These are phyloP conservation scores for Eudyptes chrysolophus DNA, from an alignment of 2,113 vertebrate genomes.

Conservation along the genomic window DNA sequence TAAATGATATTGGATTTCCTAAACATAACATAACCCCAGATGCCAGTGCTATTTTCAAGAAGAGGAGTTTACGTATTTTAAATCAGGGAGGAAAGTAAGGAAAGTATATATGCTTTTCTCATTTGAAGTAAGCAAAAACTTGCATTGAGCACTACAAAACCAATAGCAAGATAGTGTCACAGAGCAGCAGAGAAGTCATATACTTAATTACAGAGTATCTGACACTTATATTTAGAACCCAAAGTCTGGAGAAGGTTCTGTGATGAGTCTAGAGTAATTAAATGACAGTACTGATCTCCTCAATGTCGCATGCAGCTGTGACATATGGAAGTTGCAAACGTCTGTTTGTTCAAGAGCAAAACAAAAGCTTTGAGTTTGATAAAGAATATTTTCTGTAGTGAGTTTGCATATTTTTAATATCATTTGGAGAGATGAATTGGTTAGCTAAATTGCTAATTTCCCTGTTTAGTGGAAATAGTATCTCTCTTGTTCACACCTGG, in stretches of 20 bases:
- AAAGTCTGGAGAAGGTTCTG: not conserved
- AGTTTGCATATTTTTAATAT: not conserved
- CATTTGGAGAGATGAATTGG: not conserved
- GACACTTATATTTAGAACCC: not conserved
- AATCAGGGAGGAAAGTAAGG: not conserved
- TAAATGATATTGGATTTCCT: not conserved
- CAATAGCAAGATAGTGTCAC: not conserved
- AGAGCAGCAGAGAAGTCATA: not conserved
- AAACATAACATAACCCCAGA: not conserved
- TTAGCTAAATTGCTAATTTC: not conserved
- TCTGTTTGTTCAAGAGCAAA: not conserved
- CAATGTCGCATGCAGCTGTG: not conserved
- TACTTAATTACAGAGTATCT: slow-evolving; percentile 16
- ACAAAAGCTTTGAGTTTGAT: not conserved
- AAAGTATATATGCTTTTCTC: not conserved
- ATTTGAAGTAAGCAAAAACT: not conserved
- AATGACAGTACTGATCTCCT: slow-evolving; percentile 21
- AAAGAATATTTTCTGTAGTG: not conserved
- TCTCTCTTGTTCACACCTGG: not conserved
- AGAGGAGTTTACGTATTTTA: not conserved
- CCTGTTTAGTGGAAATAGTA: not conserved
- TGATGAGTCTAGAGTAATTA: not conserved
- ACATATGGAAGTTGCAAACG: not conserved
- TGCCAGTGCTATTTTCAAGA: not conserved
- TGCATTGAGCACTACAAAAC: not conserved